Evolutionary conservation across 2,888 invertebrate genomes (phyloP).

Genomic region (Tetheella fluctuosa): DNA sequence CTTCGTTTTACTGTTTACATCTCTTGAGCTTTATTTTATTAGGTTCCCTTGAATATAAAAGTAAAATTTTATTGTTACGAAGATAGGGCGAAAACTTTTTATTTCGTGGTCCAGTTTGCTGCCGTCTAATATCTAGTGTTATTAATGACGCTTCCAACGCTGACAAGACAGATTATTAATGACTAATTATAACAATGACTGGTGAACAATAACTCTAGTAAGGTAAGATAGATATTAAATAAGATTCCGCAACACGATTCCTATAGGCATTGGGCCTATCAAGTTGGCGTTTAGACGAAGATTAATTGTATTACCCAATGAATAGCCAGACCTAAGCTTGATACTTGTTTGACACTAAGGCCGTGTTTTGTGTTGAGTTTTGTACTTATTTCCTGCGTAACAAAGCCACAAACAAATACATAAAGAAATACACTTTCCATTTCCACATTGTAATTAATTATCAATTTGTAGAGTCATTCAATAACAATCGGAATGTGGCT

Average conservation of each 20-base stretch:
- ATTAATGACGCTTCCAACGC: slow-evolving; percentile 62
- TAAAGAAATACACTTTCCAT: slow-evolving; percentile 12
- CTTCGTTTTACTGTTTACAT: slow-evolving; percentile 1
- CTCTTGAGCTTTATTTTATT: not conserved
- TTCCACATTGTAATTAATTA: slow-evolving; percentile 10
- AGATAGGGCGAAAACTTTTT: slow-evolving; percentile 26
- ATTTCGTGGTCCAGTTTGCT: slow-evolving; percentile 38
- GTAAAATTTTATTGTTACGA: not conserved
- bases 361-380: slow-evolving; percentile 42
- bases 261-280: slow-evolving; percentile 68
- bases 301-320: slow-evolving; percentile 66
- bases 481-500: not conserved
- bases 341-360: slow-evolving; percentile 51
- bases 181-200: slow-evolving; percentile 74
- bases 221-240: slow-evolving; percentile 70
- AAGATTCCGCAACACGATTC: slow-evolving; percentile 76
- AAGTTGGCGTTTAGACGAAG: slow-evolving; percentile 70
- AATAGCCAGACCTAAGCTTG: slow-evolving; percentile 49
- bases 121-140: slow-evolving; percentile 48
- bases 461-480: not conserved
- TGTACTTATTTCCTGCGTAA: slow-evolving; percentile 13
- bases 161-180: slow-evolving; percentile 73
- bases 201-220: slow-evolving; percentile 68
- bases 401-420: slow-evolving; percentile 2
- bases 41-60: not conserved